These are phyloP conservation scores for Zoanthus gigantus DNA, from an alignment of 92 coral and sea anemone genomes.

Conservation along the genomic window DNA sequence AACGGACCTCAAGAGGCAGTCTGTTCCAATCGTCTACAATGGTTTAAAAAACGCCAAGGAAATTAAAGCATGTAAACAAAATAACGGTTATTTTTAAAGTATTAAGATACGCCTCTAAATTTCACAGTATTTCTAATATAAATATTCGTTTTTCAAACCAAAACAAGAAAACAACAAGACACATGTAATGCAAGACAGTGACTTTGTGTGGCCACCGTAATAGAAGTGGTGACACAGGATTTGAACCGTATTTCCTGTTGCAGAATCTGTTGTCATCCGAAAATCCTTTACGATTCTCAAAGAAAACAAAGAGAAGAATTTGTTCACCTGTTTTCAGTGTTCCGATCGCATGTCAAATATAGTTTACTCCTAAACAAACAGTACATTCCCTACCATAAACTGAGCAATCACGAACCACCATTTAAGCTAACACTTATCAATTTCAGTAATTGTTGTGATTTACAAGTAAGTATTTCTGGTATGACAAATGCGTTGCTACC, in stretches of 20 bases:
- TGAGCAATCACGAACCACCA: background rate
- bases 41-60: no score
- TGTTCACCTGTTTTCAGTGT: background rate
- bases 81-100: background rate
- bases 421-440: background rate
- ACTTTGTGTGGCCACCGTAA: background rate
- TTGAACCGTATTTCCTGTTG: constrained; percentile 32
- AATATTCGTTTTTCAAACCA: constrained; percentile 3
- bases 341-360: background rate
- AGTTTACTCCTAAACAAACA: background rate
- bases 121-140: background rate
- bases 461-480: constrained; percentile 22
- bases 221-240: background rate
- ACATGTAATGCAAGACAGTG: background rate
- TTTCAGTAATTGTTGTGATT: constrained; percentile 8
- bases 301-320: background rate
- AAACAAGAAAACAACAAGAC: constrained; percentile 8
- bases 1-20: no score
- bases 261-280: background rate
- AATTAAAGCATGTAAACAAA: background rate
- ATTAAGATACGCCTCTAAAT: background rate
- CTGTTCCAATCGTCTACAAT: no score
- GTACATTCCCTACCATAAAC: constrained; percentile 18
- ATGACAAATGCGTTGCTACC: constrained; percentile 18
- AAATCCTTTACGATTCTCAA: background rate